Evolutionary conservation across 2,797 vertebrate genomes (phyloP).

Genomic region (Parotocinclus haroldoi): DNA sequence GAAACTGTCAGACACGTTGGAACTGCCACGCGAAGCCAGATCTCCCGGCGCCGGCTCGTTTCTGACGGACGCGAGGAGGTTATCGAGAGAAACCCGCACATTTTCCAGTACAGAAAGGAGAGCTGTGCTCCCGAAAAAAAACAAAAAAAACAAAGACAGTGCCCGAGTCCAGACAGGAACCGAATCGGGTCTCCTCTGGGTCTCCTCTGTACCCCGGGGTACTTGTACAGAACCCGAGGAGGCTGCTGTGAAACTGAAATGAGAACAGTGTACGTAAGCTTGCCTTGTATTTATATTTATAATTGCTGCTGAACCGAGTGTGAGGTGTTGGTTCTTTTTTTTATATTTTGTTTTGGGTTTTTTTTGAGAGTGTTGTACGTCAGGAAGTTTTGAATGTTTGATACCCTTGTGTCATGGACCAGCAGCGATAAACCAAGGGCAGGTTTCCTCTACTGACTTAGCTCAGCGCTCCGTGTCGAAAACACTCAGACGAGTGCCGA

Average conservation of each 20-base stretch:
- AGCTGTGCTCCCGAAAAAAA: slow-evolving; percentile 61
- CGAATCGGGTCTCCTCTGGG: slow-evolving; percentile 3
- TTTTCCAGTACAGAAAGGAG: slow-evolving; percentile 42
- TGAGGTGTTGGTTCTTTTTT: slow-evolving; percentile 28
- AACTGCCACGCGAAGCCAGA: slow-evolving; percentile 11
- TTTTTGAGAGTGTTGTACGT: slow-evolving; percentile 36
- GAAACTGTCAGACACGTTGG: slow-evolving; percentile 2
- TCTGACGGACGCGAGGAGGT: not conserved
- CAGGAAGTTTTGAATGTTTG: slow-evolving; percentile 34
- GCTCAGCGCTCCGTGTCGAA: slow-evolving; percentile 33
- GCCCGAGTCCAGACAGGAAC: not conserved
- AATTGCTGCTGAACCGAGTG: slow-evolving; percentile 63
- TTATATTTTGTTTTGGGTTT: not conserved
- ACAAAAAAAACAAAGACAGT: slow-evolving; percentile 16
- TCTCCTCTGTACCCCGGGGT: slow-evolving; percentile 51
- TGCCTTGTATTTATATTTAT: slow-evolving; percentile 65
- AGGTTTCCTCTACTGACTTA: slow-evolving; percentile 21
- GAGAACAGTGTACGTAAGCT: slow-evolving; percentile 45
- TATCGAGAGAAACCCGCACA: slow-evolving; percentile 27
- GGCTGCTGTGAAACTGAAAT: slow-evolving; percentile 53
- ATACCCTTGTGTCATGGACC: not conserved
- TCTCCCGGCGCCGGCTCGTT: slow-evolving; percentile 1
- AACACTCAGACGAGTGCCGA: slow-evolving; percentile 21
- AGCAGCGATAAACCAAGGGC: not conserved
- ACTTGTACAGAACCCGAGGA: slow-evolving; percentile 56